Evolutionary conservation across 1,140 invertebrate species (phyloP), one percentile per base, ranked within the genome.

Genomic region (Drosophila persimilis): DNA sequence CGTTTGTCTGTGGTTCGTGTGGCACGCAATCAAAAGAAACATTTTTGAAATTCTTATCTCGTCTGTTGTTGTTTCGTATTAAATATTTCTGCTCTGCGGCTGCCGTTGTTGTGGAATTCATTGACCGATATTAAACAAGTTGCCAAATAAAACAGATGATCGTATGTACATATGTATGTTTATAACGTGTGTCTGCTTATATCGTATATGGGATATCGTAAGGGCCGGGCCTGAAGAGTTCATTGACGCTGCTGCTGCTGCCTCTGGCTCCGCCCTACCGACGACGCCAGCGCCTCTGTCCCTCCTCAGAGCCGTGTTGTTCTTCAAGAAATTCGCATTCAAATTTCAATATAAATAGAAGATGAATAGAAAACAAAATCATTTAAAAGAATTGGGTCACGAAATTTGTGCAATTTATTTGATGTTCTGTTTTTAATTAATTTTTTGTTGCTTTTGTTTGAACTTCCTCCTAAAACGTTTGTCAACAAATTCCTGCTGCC

Each of bases 51-150:
- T 89, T 89, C 85, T 89, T 89, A 89, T 85, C 85, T 75, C 80
- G 85, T 89, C 77, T 79, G 62, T 31, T 57, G 3, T 8, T 26
- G 4, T 4, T 5, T 4, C 0, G 24, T 53, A 54, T 41, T 55
- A 43, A 46, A 58, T 48, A 50, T 62, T 70, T 61, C 58, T 67
- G 65, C 66, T 85, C 17, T 54, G 53, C 55, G 22, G 39, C 44
- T 56, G 48, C 44, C 72, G 48, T 51, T 60, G 60, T 71, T 56
- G 59, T 67, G 80, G 35, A 89, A 89, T 81, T 85, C 80, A 86
- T 89, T 90, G 86, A 90, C 86, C 85, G 85, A 89, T 89, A 90
- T 90, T 90, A 86, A 89, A 84, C 79, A 89, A 78, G 77, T 77
- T 65, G 78, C 72, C 57, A 77, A 64, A 83, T 81, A 73, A 75